Conservation (phyloP, 2,888 invertebrate species). For the Gordius sp. region DNA sequence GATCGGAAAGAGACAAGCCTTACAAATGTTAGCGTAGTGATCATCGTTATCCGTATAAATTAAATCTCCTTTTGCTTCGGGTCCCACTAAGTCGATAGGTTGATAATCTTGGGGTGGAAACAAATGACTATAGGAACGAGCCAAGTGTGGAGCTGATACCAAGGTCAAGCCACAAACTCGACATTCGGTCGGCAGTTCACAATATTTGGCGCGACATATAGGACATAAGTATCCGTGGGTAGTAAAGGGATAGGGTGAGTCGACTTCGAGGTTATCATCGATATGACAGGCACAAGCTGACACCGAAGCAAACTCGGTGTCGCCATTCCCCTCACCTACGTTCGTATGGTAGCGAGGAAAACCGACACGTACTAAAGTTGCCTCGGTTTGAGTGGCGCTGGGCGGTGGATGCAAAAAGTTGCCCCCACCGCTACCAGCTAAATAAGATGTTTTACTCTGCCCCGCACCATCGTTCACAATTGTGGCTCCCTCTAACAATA, state of each 20-base stretch:
- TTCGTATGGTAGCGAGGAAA: not conserved
- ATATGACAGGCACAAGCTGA: not conserved
- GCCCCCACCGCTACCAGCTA: not conserved
- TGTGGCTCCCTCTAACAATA: not conserved
- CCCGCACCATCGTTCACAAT: too few relatives aligned
- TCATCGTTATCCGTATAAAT: not conserved
- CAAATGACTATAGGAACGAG: slow-evolving; percentile 82
- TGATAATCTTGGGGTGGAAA: slow-evolving; percentile 40
- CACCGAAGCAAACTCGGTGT: not conserved
- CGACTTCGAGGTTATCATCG: not conserved
- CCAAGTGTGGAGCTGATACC: slow-evolving; percentile 87
- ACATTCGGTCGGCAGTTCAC: slow-evolving; percentile 87
- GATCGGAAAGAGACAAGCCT: not conserved
- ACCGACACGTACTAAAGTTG: not conserved
- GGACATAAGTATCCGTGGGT: slow-evolving; percentile 32
- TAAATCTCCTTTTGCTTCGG: not conserved
- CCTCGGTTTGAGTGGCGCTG: not conserved
- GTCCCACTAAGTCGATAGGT: not conserved
- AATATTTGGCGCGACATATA: slow-evolving; percentile 85
- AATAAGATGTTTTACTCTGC: not conserved
- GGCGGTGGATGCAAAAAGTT: not conserved
- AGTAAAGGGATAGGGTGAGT: not conserved
- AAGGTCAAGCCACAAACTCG: slow-evolving; percentile 73
- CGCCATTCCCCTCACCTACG: not conserved
- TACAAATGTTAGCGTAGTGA: not conserved